A percentile compares a stretch with the other conserved stretches of the same genome.
phyloP scores from a whole-genome alignment of 2,888 invertebrate species.

The Beris morrisii region DNA sequence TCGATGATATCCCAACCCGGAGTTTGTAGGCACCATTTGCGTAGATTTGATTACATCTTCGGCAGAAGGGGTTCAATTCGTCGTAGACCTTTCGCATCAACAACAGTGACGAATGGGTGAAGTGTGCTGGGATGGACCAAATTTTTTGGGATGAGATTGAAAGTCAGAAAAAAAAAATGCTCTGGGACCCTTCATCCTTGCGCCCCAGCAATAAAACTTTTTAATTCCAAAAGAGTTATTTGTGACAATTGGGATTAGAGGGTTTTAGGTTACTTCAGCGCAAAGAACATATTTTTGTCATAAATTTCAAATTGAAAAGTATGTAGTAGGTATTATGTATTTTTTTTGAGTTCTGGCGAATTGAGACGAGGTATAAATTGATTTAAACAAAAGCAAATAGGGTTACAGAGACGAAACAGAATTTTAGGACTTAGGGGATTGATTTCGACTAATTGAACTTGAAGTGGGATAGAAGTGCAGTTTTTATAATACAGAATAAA shows the following conservation, averaged over 20 bases:
- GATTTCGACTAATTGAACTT: too few species aligned
- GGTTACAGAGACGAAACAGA: too few species aligned
- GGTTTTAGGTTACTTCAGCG: conserved; percentile 15
- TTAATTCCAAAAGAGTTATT: conserved; percentile 24
- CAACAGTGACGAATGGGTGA: conserved; percentile 16
- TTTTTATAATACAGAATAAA: too few species aligned
- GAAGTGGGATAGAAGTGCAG: too few species aligned
- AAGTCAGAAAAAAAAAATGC: neutral
- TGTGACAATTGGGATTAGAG: conserved; percentile 19
- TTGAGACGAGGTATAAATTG: too few species aligned
- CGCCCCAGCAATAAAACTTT: conserved; percentile 12
- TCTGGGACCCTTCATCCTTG: neutral
- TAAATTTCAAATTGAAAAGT: conserved; percentile 12
- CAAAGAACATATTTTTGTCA: conserved; percentile 19
- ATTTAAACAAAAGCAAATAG: too few species aligned
- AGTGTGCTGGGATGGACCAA: conserved; percentile 10
- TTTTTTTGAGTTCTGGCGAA: too few species aligned
- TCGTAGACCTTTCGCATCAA: neutral
- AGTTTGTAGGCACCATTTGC: conserved; percentile 16
- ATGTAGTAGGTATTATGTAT: too few species aligned
- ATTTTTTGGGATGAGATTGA: neutral
- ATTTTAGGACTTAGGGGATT: too few species aligned
- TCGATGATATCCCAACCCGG: neutral
- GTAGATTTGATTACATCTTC: conserved; percentile 29
- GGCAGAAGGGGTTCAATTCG: conserved; percentile 24